Conservation (phyloP, 2,888 invertebrate species). For the Tridacna gigas region DNA sequence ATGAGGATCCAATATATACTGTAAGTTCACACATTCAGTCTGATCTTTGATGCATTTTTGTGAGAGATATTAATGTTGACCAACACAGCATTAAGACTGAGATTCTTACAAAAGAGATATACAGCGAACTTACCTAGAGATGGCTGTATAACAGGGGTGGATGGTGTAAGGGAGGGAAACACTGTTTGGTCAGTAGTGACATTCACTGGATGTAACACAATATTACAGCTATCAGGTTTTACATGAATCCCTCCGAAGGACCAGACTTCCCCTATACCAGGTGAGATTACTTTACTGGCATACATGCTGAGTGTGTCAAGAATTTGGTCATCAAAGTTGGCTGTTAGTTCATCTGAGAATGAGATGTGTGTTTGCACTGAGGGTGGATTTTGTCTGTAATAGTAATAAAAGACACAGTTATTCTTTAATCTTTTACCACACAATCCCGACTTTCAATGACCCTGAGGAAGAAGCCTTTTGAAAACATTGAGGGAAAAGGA, state of each 20-base stretch:
- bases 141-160: conserved; percentile 40
- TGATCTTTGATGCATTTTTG: too few relatives aligned
- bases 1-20: too few relatives aligned
- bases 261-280: not conserved
- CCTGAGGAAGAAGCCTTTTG: not conserved
- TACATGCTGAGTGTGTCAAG: not conserved
- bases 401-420: not conserved
- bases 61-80: too few relatives aligned
- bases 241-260: conserved; percentile 13
- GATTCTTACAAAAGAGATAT: too few relatives aligned
- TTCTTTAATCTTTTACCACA: not conserved
- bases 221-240: conserved; percentile 35
- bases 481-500: not conserved
- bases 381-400: conserved; percentile 12
- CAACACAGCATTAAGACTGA: too few relatives aligned
- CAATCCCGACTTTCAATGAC: not conserved
- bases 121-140: conserved; percentile 33
- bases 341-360: conserved; percentile 38
- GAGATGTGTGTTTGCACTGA: conserved; percentile 48
- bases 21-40: too few relatives aligned
- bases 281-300: conserved; percentile 2
- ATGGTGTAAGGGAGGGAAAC: conserved; percentile 46
- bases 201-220: conserved; percentile 50
- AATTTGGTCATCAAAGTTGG: conserved; percentile 26
- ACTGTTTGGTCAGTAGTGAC: conserved; percentile 43